These are phyloP conservation scores for Mesoligia furuncula DNA, from an alignment of 2,888 invertebrate species.

Conservation along the genomic window DNA sequence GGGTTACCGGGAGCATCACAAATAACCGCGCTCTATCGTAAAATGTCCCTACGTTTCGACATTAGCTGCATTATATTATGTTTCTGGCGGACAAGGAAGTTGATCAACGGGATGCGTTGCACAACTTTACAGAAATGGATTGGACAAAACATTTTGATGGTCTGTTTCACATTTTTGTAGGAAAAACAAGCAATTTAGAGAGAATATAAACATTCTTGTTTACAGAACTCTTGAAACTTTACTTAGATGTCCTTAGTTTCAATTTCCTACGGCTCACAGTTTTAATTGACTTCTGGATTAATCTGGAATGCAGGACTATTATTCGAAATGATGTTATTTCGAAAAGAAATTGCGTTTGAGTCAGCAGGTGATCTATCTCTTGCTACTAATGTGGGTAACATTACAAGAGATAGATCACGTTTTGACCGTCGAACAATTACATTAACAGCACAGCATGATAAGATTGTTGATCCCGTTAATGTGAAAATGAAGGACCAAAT, in stretches of 20 bases:
- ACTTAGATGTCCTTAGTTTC: not conserved
- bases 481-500: constrained; percentile 21
- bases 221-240: not conserved
- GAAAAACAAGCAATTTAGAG: constrained; percentile 8
- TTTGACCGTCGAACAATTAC: constrained; percentile 41
- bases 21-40: constrained; percentile 77
- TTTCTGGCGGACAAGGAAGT: constrained; percentile 58
- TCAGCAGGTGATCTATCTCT: constrained; percentile 1
- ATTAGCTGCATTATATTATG: constrained; percentile 69
- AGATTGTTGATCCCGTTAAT: constrained; percentile 46
- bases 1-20: constrained; percentile 81
- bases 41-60: constrained; percentile 79
- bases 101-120: constrained; percentile 53
- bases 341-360: constrained; percentile 24
- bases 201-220: constrained; percentile 10
- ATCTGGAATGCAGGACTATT: not conserved
- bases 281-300: not conserved
- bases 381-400: not conserved
- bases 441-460: constrained; percentile 44
- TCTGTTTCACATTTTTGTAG: constrained; percentile 17
- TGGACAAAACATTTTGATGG: constrained; percentile 29
- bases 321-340: not conserved
- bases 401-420: constrained; percentile 61
- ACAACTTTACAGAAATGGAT: constrained; percentile 44
- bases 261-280: not conserved